Conservation (phyloP, 2,888 invertebrate genomes). For the Hetaerina titia region DNA sequence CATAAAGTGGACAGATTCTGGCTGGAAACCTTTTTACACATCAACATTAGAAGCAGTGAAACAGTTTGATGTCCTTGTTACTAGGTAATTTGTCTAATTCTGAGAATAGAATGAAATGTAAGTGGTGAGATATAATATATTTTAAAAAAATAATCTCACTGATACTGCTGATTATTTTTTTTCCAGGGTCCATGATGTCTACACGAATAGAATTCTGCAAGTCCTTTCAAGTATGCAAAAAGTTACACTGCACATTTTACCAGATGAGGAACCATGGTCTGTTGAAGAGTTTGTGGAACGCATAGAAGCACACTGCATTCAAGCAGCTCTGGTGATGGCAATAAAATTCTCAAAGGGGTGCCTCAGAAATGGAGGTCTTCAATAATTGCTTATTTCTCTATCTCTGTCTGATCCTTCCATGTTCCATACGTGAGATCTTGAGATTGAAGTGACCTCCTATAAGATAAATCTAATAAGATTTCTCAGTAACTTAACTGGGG, state of each 20-base stretch:
- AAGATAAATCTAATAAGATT: no score
- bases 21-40: slow-evolving; percentile 89
- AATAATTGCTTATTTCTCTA: no score
- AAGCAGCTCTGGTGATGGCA: slow-evolving; percentile 76
- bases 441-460: no score
- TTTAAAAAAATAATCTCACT: neutral
- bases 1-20: slow-evolving; percentile 92
- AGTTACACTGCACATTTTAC: slow-evolving; percentile 88
- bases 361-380: neutral
- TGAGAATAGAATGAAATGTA: neutral
- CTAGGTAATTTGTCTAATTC: slow-evolving; percentile 74
- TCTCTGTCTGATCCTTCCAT: no score
- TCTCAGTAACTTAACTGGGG: no score
- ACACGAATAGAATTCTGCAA: slow-evolving; percentile 92
- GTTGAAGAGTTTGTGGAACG: slow-evolving; percentile 91
- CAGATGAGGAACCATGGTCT: slow-evolving; percentile 91
- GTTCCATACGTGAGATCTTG: no score
- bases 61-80: slow-evolving; percentile 86
- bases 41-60: slow-evolving; percentile 88
- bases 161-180: slow-evolving; percentile 72
- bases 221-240: slow-evolving; percentile 93
- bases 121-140: neutral
- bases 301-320: slow-evolving; percentile 89
- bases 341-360: neutral
- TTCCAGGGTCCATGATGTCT: slow-evolving; percentile 91